Base-by-base conservation (phyloP, 2,797 vertebrate species). In the Anas bernieri region DNA sequence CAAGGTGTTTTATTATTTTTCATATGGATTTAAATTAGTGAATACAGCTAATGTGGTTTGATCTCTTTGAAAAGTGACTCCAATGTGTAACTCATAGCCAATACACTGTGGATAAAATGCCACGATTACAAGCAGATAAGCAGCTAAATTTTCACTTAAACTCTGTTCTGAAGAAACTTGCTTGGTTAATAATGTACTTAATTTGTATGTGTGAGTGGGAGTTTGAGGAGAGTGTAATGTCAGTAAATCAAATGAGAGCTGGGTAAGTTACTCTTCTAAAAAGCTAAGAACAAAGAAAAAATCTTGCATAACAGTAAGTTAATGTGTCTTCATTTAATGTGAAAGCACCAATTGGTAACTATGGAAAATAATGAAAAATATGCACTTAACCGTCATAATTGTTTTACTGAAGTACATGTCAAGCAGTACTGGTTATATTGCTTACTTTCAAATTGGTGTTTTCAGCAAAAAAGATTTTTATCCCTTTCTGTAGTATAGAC, bases 191-290 rank as follows among this genome's bases (percentile, higher is more conserved):
- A 97, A 96, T 88, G 93, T 97, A 94, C 95, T 97, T 97, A 92
- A 97, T 98, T 97, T 96, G 93, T 89, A 97, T 62, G 73, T n/a
- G 66, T 94, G 94, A 87, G 96, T 98, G 82, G 98, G 97, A 97
- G 96, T 97, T 97, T 93, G 92, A 97, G 90, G 86, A 96, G 94
- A 96, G 58, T 78, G 91, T 95, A 94, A 95, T 97, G 96, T 97
- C 96, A 97, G 88, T 79, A 94, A 95, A 96, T 96, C 75, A 11
- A 93, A 92, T 83, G 77, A 91, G 87, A 96, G 72, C 59, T 91
- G 94, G 82, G 92, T 92, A 95, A 97, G 96, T 94, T 91, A 94
- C 79, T 92, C 89, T 90, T 93, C 92, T 96, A 83, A 96, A 96
- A 92, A 96, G 80, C 90, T 77, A 94, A 97, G 92, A 97, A 96